phyloP scores from a whole-genome alignment of 2,797 vertebrate species.

The Pteropus rufus region DNA sequence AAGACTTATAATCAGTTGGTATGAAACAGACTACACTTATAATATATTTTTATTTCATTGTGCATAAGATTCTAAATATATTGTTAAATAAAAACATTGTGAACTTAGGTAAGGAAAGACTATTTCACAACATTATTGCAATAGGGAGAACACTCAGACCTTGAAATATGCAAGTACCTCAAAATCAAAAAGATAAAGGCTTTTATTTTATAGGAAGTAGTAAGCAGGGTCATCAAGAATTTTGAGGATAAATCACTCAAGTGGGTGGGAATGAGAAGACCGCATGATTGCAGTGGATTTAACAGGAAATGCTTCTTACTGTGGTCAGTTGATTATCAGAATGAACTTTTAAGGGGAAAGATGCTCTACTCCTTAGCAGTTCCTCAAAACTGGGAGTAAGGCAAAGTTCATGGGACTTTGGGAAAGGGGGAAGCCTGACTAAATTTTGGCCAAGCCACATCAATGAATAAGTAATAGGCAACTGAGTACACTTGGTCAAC shows the following conservation, averaged over 20 bases:
- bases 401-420: background rate
- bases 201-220: background rate
- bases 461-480: background rate
- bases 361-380: background rate
- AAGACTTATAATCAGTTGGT: background rate
- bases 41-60: background rate
- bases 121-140: background rate
- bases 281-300: background rate
- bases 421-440: background rate
- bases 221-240: background rate
- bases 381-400: background rate
- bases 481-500: background rate
- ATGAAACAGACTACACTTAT: background rate
- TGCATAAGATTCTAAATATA: background rate
- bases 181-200: background rate
- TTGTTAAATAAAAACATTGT: background rate
- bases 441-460: background rate
- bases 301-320: background rate
- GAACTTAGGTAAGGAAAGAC: background rate
- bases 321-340: background rate
- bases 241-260: background rate
- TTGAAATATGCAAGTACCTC: background rate
- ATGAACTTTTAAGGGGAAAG: background rate
- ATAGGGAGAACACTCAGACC: background rate
- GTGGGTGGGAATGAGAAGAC: background rate